A percentile compares a stretch with the other conserved stretches of the same genome.
Conservation (phyloP, 2,113 vertebrate genomes). For the Cryptotis parvus region DNA sequence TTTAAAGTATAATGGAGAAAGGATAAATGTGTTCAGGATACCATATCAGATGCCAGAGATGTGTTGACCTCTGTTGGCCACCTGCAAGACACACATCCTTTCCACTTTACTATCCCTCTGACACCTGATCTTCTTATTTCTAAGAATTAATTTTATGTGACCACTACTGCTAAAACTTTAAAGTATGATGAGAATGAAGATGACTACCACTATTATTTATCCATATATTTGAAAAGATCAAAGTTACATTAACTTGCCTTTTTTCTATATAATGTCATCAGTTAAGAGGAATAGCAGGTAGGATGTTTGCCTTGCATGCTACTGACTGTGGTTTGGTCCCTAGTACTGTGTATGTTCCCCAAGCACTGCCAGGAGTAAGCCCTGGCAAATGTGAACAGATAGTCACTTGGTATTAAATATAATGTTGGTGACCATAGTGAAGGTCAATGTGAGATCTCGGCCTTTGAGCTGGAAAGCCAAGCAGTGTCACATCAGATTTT, state of each 20-base stretch:
- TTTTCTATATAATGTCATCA: background rate
- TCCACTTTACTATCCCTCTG: too few species aligned
- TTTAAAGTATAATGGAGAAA: background rate
- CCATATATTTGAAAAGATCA: constrained; percentile 12
- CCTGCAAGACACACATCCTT: too few species aligned
- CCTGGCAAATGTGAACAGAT: background rate
- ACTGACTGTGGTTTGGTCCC: too few species aligned
- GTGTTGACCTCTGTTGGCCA: too few species aligned
- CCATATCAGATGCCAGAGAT: too few species aligned
- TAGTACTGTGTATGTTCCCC: too few species aligned
- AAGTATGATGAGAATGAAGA: background rate
- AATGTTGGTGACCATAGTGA: background rate
- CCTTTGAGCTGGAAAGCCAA: too few species aligned
- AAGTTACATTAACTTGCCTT: background rate
- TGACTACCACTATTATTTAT: background rate
- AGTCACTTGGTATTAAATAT: background rate
- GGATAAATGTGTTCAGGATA: background rate
- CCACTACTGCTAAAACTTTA: background rate
- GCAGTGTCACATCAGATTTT: too few species aligned
- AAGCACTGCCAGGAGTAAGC: too few species aligned
- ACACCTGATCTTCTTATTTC: background rate
- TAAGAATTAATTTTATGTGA: background rate
- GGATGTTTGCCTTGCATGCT: too few species aligned
- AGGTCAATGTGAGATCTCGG: too few species aligned
- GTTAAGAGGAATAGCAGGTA: too few species aligned